Evolutionary conservation across 2,888 invertebrate genomes (phyloP).

Genomic region (Pheosia gnoma): DNA sequence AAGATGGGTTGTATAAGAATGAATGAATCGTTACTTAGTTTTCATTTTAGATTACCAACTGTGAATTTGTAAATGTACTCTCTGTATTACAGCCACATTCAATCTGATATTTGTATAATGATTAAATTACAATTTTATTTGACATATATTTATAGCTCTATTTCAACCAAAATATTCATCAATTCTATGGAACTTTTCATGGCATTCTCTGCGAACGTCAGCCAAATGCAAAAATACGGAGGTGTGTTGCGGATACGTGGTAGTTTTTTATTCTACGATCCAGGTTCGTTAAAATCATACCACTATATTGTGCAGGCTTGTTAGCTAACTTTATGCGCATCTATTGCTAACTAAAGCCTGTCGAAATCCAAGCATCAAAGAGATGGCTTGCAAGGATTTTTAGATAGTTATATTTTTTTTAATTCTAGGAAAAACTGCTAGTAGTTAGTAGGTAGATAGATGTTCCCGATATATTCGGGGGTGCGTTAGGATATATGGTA

Average conservation of each 20-base stretch:
- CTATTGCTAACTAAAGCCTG: conserved; percentile 38
- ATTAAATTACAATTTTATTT: neutral
- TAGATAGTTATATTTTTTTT: neutral
- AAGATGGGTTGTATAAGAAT: neutral
- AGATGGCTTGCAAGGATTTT: conserved; percentile 24
- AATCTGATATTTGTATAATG: neutral
- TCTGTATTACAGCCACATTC: neutral
- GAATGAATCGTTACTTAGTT: neutral
- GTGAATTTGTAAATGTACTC: neutral
- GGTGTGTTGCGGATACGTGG: conserved; percentile 25
- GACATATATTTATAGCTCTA: conserved; percentile 17
- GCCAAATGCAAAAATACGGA: conserved; percentile 23
- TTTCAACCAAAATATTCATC: conserved; percentile 16
- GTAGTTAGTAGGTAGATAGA: too few species aligned
- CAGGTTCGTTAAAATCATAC: conserved; percentile 58
- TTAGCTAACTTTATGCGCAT: conserved; percentile 58
- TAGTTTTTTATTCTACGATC: conserved; percentile 50
- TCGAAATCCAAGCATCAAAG: conserved; percentile 52
- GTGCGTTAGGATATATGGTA: too few species aligned
- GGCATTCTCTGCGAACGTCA: conserved; percentile 16
- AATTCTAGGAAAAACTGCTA: neutral
- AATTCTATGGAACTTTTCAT: conserved; percentile 13
- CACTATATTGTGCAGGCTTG: conserved; percentile 47
- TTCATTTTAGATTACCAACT: neutral
- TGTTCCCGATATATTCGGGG: too few species aligned